These are phyloP conservation scores for Agrenia bidenticulata DNA, from an alignment of 2,888 invertebrate species.

Conservation along the genomic window DNA sequence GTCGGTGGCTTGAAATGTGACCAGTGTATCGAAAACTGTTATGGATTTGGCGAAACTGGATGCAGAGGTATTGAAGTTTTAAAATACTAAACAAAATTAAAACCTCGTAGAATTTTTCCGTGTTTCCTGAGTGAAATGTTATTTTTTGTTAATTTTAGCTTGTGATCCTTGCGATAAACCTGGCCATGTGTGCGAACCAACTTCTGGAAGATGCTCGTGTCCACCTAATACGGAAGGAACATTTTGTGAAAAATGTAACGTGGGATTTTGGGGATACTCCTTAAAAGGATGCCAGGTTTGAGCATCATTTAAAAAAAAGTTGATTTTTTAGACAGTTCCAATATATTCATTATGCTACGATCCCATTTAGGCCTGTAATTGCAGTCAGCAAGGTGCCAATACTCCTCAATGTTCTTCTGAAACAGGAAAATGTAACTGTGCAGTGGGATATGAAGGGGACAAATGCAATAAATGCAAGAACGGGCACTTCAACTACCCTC, in stretches of 20 bases:
- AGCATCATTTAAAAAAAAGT: background rate
- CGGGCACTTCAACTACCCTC: conserved; percentile 86
- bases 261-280: conserved; percentile 77
- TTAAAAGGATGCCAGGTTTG: conserved; percentile 69
- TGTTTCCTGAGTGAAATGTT: conserved; percentile 3
- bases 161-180: conserved; percentile 76
- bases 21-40: conserved; percentile 72
- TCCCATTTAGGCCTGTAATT: conserved; percentile 67
- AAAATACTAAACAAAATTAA: background rate
- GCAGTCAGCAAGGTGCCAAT: conserved; percentile 70
- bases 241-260: conserved; percentile 75
- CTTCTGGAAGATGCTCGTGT: conserved; percentile 83
- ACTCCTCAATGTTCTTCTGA: conserved; percentile 67
- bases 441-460: conserved; percentile 71
- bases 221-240: conserved; percentile 67
- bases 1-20: conserved; percentile 74
- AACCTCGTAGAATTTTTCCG: background rate
- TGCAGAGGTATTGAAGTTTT: conserved; percentile 67
- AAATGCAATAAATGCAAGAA: conserved; percentile 79
- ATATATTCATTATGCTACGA: too few relatives aligned
- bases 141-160: conserved; percentile 58
- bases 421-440: conserved; percentile 75
- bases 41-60: conserved; percentile 73
- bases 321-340: background rate
- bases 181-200: conserved; percentile 86